Percentiles rank a stretch among this genome's conserved stretches.
phyloP scores from a whole-genome alignment of 2,113 vertebrate species.

The Perca flavescens region DNA sequence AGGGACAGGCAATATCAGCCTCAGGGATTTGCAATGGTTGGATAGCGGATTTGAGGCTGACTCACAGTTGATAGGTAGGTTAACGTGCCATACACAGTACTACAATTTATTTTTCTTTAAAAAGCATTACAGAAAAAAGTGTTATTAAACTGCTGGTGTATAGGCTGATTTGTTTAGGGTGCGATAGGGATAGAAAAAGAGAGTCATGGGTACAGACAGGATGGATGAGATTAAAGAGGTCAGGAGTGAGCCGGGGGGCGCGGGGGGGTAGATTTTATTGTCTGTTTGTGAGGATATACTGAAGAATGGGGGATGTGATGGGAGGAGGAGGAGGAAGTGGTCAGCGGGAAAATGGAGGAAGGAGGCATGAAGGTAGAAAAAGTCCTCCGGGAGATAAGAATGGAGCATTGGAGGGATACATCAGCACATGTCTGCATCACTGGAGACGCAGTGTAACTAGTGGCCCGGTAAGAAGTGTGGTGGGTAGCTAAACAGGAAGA shows the following conservation, averaged over 20 bases:
- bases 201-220: slow-evolving; percentile 14
- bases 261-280: slow-evolving; percentile 9
- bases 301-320: not conserved
- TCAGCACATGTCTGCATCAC: slow-evolving; percentile 64
- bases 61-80: slow-evolving; percentile 23
- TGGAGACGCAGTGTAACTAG: slow-evolving; percentile 53
- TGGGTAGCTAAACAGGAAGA: slow-evolving; percentile 39
- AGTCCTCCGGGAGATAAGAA: slow-evolving; percentile 62
- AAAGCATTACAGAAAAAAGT: slow-evolving; percentile 21
- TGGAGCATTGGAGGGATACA: slow-evolving; percentile 39
- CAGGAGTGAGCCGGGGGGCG: slow-evolving; percentile 4
- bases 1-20: slow-evolving; percentile 36
- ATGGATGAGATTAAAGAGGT: slow-evolving; percentile 65
- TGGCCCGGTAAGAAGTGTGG: slow-evolving; percentile 49
- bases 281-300: slow-evolving; percentile 31
- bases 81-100: slow-evolving; percentile 18
- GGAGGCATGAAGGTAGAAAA: slow-evolving; percentile 49
- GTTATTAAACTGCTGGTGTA: slow-evolving; percentile 40
- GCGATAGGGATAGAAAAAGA: slow-evolving; percentile 22
- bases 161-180: slow-evolving; percentile 12
- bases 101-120: slow-evolving; percentile 4
- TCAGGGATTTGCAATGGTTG: slow-evolving; percentile 28
- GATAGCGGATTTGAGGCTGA: slow-evolving; percentile 26
- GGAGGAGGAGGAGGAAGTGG: slow-evolving; percentile 11
- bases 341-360: slow-evolving; percentile 34